Conservation (phyloP, 2,113 vertebrate genomes). For the Lophotis ruficrista region DNA sequence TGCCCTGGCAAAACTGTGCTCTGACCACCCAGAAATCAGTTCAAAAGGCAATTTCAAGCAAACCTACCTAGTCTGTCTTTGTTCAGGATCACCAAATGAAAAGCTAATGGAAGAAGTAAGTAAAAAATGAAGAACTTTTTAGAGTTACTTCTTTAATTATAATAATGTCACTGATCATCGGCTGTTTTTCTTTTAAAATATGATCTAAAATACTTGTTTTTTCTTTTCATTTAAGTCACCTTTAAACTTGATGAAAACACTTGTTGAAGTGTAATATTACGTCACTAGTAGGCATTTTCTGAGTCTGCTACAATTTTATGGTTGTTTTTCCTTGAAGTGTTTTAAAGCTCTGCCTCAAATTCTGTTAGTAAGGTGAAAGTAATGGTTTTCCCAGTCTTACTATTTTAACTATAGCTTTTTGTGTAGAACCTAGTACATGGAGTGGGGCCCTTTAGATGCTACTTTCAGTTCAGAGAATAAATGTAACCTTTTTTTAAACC, state of each 20-base stretch:
- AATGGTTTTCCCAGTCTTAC: not conserved
- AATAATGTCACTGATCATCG: not conserved
- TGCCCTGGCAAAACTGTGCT: constrained; percentile 88
- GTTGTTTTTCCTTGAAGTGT: not conserved
- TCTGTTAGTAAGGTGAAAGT: not conserved
- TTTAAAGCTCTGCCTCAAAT: not conserved
- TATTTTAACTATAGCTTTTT: not conserved
- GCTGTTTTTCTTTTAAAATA: not conserved
- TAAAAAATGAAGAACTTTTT: constrained; percentile 3
- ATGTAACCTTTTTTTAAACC: not conserved
- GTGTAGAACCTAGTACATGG: not conserved
- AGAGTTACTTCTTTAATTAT: constrained; percentile 10
- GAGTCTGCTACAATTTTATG: not conserved
- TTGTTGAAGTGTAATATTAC: not conserved
- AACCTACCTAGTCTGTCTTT: constrained; percentile 93
- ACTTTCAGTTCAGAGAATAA: not conserved
- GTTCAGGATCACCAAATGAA: constrained; percentile 86
- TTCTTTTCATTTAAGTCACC: not conserved
- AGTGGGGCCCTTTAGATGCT: not conserved
- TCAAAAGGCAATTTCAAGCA: constrained; percentile 90
- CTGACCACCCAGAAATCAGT: constrained; percentile 84
- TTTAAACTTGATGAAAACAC: not conserved
- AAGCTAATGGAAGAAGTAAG: constrained; percentile 92
- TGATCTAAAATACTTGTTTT: not conserved
- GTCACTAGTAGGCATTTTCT: not conserved